A percentile compares a stretch with the other conserved stretches of the same genome.
These are phyloP conservation scores for Vimba vimba DNA, from an alignment of 2,113 vertebrate genomes.

Conservation along the genomic window DNA sequence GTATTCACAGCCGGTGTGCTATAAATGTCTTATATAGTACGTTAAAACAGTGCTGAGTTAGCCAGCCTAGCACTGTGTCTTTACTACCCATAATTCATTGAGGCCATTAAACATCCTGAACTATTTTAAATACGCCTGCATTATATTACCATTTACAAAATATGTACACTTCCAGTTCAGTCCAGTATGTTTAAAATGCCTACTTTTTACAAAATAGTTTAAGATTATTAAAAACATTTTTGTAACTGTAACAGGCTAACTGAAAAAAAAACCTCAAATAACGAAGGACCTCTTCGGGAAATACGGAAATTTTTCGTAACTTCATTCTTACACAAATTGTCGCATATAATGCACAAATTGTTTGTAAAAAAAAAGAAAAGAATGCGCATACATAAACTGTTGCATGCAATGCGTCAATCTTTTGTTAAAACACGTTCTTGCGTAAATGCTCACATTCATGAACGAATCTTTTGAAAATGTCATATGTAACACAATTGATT, in stretches of 20 bases:
- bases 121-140: constrained; percentile 55
- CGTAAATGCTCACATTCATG: neutral
- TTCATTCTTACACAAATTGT: neutral
- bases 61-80: constrained; percentile 29
- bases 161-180: constrained; percentile 58
- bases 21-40: constrained; percentile 33
- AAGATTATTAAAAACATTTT: constrained; percentile 36
- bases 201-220: constrained; percentile 45
- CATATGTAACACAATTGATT: no score
- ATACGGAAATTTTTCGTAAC: neutral
- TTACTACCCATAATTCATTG: constrained; percentile 39
- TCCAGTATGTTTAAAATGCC: constrained; percentile 45
- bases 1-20: constrained; percentile 44
- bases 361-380: neutral
- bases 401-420: neutral
- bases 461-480: neutral
- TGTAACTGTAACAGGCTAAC: constrained; percentile 29
- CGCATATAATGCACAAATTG: neutral
- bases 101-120: constrained; percentile 22
- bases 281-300: neutral
- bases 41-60: constrained; percentile 32
- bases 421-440: neutral
- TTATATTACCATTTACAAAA: constrained; percentile 58
- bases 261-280: constrained; percentile 7
- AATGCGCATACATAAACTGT: neutral